Percentiles rank a stretch among this genome's conserved stretches.
These are phyloP conservation scores for Bergia sp. DNA, from an alignment of 92 coral and sea anemone species.

Conservation along the genomic window DNA sequence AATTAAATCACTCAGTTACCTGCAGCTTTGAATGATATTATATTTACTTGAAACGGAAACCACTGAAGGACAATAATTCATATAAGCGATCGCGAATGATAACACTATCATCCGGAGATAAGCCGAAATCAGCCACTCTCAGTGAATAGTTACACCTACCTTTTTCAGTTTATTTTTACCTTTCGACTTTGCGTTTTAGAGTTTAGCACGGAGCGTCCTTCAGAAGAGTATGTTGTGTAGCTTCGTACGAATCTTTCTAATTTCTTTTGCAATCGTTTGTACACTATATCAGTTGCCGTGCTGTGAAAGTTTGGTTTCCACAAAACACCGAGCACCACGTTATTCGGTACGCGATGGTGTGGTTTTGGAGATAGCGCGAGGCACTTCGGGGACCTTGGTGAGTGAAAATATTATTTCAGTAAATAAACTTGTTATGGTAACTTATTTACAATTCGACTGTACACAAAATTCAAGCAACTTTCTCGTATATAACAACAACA, in stretches of 20 bases:
- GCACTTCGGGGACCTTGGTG: slow-evolving; percentile 14
- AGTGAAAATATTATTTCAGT: not conserved
- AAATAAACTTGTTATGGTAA: not conserved
- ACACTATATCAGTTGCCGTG: not conserved
- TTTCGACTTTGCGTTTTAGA: too few relatives aligned
- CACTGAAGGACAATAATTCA: not conserved
- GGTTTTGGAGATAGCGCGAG: slow-evolving; percentile 11
- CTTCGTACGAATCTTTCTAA: too few relatives aligned
- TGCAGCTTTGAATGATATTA: not conserved
- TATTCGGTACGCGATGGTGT: slow-evolving; percentile 27
- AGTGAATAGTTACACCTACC: not conserved
- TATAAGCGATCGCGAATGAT: not conserved
- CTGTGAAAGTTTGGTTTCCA: not conserved
- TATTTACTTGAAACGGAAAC: not conserved
- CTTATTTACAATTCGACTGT: too few relatives aligned
- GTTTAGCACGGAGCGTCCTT: too few relatives aligned
- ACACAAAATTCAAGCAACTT: not conserved
- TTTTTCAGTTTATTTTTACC: not conserved
- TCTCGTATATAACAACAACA: too few relatives aligned
- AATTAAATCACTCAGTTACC: not conserved
- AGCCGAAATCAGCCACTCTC: not conserved
- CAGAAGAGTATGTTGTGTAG: too few relatives aligned
- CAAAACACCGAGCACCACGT: not conserved
- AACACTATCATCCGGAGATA: not conserved
- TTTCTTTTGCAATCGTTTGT: not conserved